Percentiles rank a stretch among this genome's conserved stretches.
These are phyloP conservation scores for Austrolebias charrua DNA, from an alignment of 2,797 vertebrate genomes.

Conservation along the genomic window DNA sequence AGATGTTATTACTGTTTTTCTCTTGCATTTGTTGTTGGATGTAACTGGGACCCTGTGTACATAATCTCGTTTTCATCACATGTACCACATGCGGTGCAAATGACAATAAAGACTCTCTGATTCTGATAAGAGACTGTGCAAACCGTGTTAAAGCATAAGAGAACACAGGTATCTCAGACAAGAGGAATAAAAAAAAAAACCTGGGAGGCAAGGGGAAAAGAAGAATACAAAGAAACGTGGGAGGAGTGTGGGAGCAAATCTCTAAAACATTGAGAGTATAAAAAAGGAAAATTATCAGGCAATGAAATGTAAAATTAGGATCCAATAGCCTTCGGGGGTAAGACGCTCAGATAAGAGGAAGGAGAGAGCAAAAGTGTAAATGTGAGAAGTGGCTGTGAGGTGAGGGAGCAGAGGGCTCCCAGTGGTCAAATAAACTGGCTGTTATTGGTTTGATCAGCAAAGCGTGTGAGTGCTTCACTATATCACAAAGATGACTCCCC, in stretches of 20 bases:
- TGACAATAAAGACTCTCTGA: too few species aligned
- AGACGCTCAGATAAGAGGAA: conserved; percentile 41
- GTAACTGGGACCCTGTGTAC: too few species aligned
- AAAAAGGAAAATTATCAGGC: conserved; percentile 48
- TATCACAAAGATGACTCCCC: conserved; percentile 53
- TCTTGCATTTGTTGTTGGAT: too few species aligned
- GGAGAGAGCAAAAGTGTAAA: conserved; percentile 18
- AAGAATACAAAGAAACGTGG: conserved; percentile 9
- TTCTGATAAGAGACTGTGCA: conserved; percentile 68
- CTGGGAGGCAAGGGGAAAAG: conserved; percentile 19
- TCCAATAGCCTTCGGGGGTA: conserved; percentile 38
- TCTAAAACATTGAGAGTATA: conserved; percentile 50
- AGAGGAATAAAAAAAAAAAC: conserved; percentile 18
- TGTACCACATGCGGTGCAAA: too few species aligned
- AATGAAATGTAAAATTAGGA: conserved; percentile 49
- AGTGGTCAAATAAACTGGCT: conserved; percentile 60
- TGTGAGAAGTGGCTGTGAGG: conserved; percentile 4
- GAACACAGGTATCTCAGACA: conserved; percentile 35
- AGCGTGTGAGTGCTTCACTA: conserved; percentile 52
- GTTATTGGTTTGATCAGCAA: conserved; percentile 71
- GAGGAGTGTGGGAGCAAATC: conserved; percentile 44
- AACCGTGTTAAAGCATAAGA: conserved; percentile 39
- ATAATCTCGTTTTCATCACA: too few species aligned
- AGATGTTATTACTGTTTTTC: too few species aligned
- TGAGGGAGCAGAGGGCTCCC: conserved; percentile 33